Conservation (phyloP, 1,140 invertebrate species). For the Lucilia cuprina region DNA sequence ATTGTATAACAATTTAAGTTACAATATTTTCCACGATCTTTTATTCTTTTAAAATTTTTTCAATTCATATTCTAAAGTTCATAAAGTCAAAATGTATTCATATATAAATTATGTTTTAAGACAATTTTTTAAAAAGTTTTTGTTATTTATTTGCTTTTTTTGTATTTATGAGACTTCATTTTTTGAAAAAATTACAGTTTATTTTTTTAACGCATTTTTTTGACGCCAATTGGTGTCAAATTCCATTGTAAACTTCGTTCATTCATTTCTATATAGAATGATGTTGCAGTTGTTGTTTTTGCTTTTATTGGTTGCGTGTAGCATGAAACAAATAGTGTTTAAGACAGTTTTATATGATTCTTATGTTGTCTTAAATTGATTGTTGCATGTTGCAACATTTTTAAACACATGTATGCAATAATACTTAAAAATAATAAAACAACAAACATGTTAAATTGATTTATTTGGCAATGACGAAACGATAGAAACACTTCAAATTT, state of each 20-base stretch:
- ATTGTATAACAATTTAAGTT: no score
- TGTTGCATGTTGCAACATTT: background rate
- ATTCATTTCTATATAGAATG: background rate
- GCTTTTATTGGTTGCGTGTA: background rate
- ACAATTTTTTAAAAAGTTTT: background rate
- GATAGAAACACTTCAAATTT: no score
- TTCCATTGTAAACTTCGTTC: background rate
- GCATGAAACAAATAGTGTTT: background rate
- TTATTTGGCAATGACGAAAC: no score
- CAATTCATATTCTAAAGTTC: conserved; percentile 5
- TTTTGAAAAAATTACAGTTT: background rate
- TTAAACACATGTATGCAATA: background rate
- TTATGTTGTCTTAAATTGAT: background rate
- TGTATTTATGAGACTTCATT: no score
- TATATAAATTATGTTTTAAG: background rate
- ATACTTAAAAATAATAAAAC: background rate
- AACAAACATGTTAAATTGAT: background rate
- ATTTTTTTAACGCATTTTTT: background rate
- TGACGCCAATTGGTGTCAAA: conserved; percentile 16
- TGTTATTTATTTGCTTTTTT: background rate
- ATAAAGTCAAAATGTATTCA: background rate
- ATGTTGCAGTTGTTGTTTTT: background rate
- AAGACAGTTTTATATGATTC: conserved; percentile 6
- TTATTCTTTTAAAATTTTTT: background rate
- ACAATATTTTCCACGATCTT: background rate